Conservation (phyloP, 2,888 invertebrate genomes). For the Hyposoter dolosus region DNA sequence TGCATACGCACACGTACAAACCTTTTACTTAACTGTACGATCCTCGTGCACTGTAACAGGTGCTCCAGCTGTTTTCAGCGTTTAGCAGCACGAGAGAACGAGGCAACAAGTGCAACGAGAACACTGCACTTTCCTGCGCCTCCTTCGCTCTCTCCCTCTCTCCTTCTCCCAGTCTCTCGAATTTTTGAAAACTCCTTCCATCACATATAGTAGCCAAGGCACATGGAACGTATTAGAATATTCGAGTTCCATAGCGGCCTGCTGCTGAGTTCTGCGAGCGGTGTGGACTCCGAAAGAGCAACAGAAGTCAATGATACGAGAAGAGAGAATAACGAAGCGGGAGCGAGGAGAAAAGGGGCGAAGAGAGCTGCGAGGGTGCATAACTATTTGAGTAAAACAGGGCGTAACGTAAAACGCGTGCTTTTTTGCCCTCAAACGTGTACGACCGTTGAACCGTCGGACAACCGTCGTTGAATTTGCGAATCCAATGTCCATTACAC, state of each 20-base stretch:
- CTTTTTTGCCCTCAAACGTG: slow-evolving; percentile 69
- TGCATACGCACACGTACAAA: slow-evolving; percentile 61
- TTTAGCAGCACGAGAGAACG: slow-evolving; percentile 75
- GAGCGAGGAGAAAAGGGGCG: slow-evolving; percentile 46
- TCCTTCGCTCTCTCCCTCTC: background rate
- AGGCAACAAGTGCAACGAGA: slow-evolving; percentile 54
- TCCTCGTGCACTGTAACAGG: slow-evolving; percentile 77
- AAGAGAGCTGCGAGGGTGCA: slow-evolving; percentile 77
- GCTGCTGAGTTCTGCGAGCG: slow-evolving; percentile 33
- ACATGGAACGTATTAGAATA: slow-evolving; percentile 61
- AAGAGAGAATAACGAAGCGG: slow-evolving; percentile 4
- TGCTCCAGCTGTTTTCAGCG: slow-evolving; percentile 82
- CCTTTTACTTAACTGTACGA: slow-evolving; percentile 79
- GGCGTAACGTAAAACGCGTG: slow-evolving; percentile 69
- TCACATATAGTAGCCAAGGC: slow-evolving; percentile 28
- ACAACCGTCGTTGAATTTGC: slow-evolving; percentile 59
- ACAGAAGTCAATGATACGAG: slow-evolving; percentile 48
- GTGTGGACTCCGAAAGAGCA: slow-evolving; percentile 8
- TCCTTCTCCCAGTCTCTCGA: slow-evolving; percentile 6
- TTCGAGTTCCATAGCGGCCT: slow-evolving; percentile 43
- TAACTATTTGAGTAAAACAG: slow-evolving; percentile 79
- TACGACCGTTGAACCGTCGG: slow-evolving; percentile 79
- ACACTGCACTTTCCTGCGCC: slow-evolving; percentile 10
- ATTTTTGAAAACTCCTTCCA: slow-evolving; percentile 11
- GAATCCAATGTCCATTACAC: slow-evolving; percentile 23